phyloP scores from a whole-genome alignment of 2,113 vertebrate genomes.

The Siniperca knerii region DNA sequence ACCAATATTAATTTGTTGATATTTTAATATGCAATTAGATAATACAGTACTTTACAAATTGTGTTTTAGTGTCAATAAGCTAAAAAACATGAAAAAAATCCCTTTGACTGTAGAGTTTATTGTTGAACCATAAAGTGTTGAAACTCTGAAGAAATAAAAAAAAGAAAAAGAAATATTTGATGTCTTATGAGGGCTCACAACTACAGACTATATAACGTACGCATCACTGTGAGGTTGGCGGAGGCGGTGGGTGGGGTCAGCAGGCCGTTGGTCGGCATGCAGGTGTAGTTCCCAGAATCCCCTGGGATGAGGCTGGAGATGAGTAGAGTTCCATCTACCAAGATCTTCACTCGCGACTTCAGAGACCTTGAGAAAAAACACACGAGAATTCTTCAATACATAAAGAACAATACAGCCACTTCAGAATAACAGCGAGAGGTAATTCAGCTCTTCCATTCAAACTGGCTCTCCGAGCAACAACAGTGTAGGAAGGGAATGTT shows the following conservation, averaged over 20 bases:
- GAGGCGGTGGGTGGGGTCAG: slow-evolving; percentile 88
- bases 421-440: slow-evolving; percentile 24
- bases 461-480: slow-evolving; percentile 21
- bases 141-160: neutral
- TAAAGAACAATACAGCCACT: neutral
- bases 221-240: slow-evolving; percentile 90
- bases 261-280: slow-evolving; percentile 93
- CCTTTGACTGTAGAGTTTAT: neutral
- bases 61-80: neutral
- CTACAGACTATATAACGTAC: slow-evolving; percentile 81
- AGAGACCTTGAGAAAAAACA: slow-evolving; percentile 83
- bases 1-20: neutral
- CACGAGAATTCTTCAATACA: slow-evolving; percentile 3
- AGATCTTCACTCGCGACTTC: slow-evolving; percentile 91
- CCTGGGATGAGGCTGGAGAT: slow-evolving; percentile 86
- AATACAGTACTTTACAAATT: too few species aligned
- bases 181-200: slow-evolving; percentile 8
- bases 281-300: slow-evolving; percentile 92
- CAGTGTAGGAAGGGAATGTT: slow-evolving; percentile 61
- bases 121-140: neutral
- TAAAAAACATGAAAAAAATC: neutral
- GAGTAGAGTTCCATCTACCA: slow-evolving; percentile 94
- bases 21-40: neutral
- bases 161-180: neutral
- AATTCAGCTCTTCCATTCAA: slow-evolving; percentile 16